Evolutionary conservation across 2,888 invertebrate genomes (phyloP).

Genomic region (Drosophila engyochracea): DNA sequence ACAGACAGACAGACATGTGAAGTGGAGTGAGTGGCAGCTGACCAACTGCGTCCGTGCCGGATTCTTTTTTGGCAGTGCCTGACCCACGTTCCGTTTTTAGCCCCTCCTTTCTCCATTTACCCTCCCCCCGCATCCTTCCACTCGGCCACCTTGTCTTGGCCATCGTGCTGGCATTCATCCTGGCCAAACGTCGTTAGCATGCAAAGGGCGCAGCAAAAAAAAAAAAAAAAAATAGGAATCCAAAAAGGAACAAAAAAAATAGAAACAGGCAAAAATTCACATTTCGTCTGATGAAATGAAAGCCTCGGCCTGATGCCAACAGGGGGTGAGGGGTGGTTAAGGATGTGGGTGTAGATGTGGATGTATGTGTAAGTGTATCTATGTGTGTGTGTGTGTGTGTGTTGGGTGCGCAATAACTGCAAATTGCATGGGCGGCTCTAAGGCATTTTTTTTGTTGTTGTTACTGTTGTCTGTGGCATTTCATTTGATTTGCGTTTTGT

Average conservation of each 20-base stretch:
- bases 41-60: slow-evolving; percentile 76
- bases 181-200: slow-evolving; percentile 70
- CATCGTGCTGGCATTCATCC: slow-evolving; percentile 57
- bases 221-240: background rate
- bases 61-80: slow-evolving; percentile 68
- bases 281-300: slow-evolving; percentile 79
- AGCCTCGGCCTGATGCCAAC: slow-evolving; percentile 65
- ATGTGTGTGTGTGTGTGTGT: slow-evolving; percentile 26
- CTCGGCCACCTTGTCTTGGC: slow-evolving; percentile 9
- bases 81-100: slow-evolving; percentile 25
- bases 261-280: slow-evolving; percentile 55
- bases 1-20: slow-evolving; percentile 31
- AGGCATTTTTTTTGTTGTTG: slow-evolving; percentile 66
- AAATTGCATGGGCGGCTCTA: slow-evolving; percentile 81
- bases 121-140: background rate
- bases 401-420: slow-evolving; percentile 76
- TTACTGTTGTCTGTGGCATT: slow-evolving; percentile 68
- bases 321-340: background rate
- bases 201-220: slow-evolving; percentile 42
- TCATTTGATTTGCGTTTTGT: slow-evolving; percentile 76
- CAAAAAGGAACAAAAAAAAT: background rate
- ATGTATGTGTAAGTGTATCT: background rate
- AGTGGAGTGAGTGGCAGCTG: slow-evolving; percentile 69
- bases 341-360: background rate
- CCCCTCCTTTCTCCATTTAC: background rate